Base-by-base conservation (phyloP, 2,888 invertebrate species). In the Drosophila kokeensis region DNA sequence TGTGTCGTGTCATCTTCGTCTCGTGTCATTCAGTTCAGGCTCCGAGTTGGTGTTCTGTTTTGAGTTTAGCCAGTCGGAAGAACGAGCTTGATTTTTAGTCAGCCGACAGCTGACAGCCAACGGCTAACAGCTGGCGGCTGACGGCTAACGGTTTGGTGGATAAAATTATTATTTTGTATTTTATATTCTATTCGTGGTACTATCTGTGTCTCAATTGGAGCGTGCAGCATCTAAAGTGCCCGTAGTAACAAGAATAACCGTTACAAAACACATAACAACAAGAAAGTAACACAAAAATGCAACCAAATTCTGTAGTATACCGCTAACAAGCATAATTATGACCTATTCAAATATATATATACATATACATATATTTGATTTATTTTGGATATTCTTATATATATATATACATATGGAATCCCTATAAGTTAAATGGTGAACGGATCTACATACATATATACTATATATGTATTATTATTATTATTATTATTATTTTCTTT, bases 121-220 rank as follows among this genome's bases (percentile, higher is more conserved):
- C 24, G 8, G 38, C 36, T 36, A 15, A 1, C 36, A 36, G 36
- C 32, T 32, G 32, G 10, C 32, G 10, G 42, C 45, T 45, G 15
- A 1, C 38, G 36, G 38, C 38, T n/a, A 55, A 38, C 54, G 34
- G 40, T 36, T 45, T 42, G 45, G 52, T 27, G 61, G 38, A 30
- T 24, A 60, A 27, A 32, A 53, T 57, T 57, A n/a, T 58, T 52
- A 58, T 49, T 40, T 67, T 61, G 59, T 45, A 24, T 53, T 61
- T 15, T 66, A 69, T 69, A 73, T 85, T 87, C 73, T 75, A 70
- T 76, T 88, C 81, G 89, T 88, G 89, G 87, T 87, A 76, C 89
- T 81, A 81, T 88, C 87, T 87, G 87, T 88, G 89, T 87, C 87
- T 87, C 87, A 88, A 82, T 78, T 78, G 83, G 82, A 84, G 87